Evolutionary conservation across 2,113 vertebrate species (phyloP).

Genomic region (Megaptera novaeangliae): DNA sequence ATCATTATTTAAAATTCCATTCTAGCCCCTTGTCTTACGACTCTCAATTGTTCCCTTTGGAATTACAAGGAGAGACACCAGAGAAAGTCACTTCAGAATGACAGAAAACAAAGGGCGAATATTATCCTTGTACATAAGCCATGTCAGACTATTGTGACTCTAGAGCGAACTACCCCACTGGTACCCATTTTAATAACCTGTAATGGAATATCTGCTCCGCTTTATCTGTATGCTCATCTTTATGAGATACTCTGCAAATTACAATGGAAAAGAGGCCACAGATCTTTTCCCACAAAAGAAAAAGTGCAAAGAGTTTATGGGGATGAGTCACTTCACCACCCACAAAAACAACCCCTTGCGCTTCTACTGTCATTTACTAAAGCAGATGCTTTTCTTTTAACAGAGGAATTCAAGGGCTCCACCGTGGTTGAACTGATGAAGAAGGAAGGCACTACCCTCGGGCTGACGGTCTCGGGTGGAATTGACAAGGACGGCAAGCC

Average conservation of each 20-base stretch:
- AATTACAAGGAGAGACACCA: constrained; percentile 2
- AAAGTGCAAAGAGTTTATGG: background rate
- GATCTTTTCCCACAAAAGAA: constrained; percentile 60
- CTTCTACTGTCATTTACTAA: constrained; percentile 65
- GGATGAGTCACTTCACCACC: background rate
- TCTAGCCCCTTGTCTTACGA: background rate
- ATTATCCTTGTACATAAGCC: constrained; percentile 24
- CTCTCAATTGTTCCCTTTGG: background rate
- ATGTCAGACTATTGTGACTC: constrained; percentile 28
- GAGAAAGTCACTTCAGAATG: constrained; percentile 25
- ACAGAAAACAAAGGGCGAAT: background rate
- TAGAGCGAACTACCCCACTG: background rate
- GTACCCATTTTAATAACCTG: constrained; percentile 51
- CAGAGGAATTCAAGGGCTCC: constrained; percentile 97
- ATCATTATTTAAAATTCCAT: background rate
- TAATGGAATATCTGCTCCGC: constrained; percentile 2
- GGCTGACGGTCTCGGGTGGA: constrained; percentile 95
- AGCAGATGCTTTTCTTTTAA: constrained; percentile 76
- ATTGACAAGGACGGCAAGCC: constrained; percentile 98
- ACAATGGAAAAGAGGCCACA: constrained; percentile 45
- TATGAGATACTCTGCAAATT: constrained; percentile 20
- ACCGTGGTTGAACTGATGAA: constrained; percentile 97
- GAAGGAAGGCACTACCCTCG: constrained; percentile 97
- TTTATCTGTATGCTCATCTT: constrained; percentile 34
- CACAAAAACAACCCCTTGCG: constrained; percentile 1